Percentiles rank a stretch among this genome's conserved stretches.
These are phyloP conservation scores for Oncorhynchus gorbuscha DNA, from an alignment of 2,113 vertebrate species.

Conservation along the genomic window DNA sequence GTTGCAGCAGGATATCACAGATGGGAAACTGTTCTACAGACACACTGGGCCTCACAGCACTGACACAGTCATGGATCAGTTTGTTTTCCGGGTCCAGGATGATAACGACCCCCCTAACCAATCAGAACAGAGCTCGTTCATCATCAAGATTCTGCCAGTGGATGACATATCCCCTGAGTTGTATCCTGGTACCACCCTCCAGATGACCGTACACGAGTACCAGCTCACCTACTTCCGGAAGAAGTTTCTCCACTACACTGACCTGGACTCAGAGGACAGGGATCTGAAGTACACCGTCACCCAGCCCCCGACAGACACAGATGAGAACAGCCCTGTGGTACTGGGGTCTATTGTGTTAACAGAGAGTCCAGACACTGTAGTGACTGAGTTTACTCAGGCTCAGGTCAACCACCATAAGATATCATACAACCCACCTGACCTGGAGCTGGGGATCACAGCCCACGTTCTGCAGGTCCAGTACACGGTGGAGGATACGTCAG, in stretches of 20 bases:
- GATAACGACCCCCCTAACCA: slow-evolving; percentile 92
- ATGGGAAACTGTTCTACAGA: slow-evolving; percentile 85
- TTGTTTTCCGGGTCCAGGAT: slow-evolving; percentile 87
- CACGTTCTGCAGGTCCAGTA: slow-evolving; percentile 91
- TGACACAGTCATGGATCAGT: slow-evolving; percentile 80
- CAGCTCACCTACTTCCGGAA: slow-evolving; percentile 84
- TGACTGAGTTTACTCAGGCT: slow-evolving; percentile 90
- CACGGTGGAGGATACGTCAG: slow-evolving; percentile 84
- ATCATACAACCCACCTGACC: slow-evolving; percentile 82
- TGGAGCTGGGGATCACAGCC: slow-evolving; percentile 87
- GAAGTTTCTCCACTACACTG: slow-evolving; percentile 87
- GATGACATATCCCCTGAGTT: slow-evolving; percentile 87
- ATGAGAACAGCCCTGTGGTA: slow-evolving; percentile 79
- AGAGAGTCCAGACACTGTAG: slow-evolving; percentile 77
- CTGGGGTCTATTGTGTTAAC: slow-evolving; percentile 87
- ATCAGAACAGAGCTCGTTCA: slow-evolving; percentile 80
- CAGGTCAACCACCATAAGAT: slow-evolving; percentile 96
- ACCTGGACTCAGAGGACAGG: slow-evolving; percentile 89
- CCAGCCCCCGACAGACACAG: slow-evolving; percentile 82
- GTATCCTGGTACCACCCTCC: slow-evolving; percentile 80
- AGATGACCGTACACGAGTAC: slow-evolving; percentile 89
- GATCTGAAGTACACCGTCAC: slow-evolving; percentile 86
- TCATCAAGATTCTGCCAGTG: slow-evolving; percentile 81
- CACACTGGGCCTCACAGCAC: slow-evolving; percentile 86
- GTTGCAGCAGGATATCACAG: slow-evolving; percentile 86